Evolutionary conservation across 2,113 vertebrate species (phyloP).

Genomic region (Equus quagga): DNA sequence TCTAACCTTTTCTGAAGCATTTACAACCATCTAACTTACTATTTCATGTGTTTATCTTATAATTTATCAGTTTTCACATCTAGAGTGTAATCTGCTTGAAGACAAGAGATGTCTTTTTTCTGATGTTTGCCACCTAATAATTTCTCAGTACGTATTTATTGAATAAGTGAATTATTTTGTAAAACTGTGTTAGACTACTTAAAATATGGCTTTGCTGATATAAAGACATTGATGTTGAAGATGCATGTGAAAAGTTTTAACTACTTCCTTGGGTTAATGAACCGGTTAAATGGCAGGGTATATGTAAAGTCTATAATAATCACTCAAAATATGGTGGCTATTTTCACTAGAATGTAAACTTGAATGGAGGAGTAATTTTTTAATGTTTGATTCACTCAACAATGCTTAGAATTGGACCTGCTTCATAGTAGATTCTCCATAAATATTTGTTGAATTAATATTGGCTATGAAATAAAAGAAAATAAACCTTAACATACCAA

Average conservation of each 20-base stretch:
- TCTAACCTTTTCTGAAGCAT: background rate
- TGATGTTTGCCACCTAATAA: background rate
- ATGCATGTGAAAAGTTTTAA: background rate
- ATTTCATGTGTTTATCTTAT: background rate
- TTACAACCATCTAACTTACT: background rate
- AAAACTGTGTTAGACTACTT: background rate
- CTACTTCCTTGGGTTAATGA: background rate
- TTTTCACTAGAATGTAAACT: background rate
- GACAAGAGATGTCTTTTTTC: background rate
- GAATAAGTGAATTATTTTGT: background rate
- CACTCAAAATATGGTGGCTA: background rate
- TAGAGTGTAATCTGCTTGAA: background rate
- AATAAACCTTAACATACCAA: background rate
- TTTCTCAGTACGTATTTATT: background rate
- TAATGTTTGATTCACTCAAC: background rate
- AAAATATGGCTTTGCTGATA: background rate
- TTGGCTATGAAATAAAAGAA: background rate
- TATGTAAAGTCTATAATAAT: background rate
- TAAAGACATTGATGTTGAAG: background rate
- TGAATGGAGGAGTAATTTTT: background rate
- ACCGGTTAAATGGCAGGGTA: background rate
- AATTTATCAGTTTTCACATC: background rate
- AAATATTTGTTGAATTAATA: background rate
- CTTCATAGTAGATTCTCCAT: background rate
- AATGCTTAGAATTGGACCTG: background rate